Conservation (phyloP, 2,113 vertebrate species). For the Centropristis striata region DNA sequence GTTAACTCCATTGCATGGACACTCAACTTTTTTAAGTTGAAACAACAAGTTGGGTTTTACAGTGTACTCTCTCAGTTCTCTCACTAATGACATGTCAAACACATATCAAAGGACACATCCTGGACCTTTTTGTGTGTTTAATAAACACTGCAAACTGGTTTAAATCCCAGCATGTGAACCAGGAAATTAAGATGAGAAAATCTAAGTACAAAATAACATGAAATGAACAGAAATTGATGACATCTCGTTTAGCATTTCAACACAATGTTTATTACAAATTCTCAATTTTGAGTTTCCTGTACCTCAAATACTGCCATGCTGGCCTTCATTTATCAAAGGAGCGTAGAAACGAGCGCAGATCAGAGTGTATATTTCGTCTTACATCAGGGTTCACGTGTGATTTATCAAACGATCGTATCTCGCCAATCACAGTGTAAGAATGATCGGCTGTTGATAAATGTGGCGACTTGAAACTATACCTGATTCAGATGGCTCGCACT, state of each 20-base stretch:
- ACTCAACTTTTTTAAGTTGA: too few relatives aligned
- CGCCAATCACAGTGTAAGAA: too few relatives aligned
- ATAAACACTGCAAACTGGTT: neutral
- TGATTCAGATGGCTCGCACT: too few relatives aligned
- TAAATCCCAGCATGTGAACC: neutral
- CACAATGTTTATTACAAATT: neutral
- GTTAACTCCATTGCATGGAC: too few relatives aligned
- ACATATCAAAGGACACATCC: neutral
- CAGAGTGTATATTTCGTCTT: too few relatives aligned
- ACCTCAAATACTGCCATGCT: slow-evolving; percentile 6
- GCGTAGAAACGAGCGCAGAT: too few relatives aligned
- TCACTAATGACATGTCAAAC: neutral
- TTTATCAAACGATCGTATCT: too few relatives aligned
- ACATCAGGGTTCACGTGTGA: too few relatives aligned
- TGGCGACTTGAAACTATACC: too few relatives aligned
- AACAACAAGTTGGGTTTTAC: too few relatives aligned
- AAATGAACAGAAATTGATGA: neutral
- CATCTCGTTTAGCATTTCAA: neutral
- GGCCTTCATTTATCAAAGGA: too few relatives aligned
- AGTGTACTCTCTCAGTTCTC: neutral
- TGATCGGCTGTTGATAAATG: too few relatives aligned
- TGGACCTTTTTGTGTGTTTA: neutral
- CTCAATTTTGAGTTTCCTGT: neutral
- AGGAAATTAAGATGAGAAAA: neutral
- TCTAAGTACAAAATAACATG: neutral